Percentiles rank a stretch among this genome's conserved stretches.
These are phyloP conservation scores for Anorthoa munda DNA, from an alignment of 2,888 invertebrate genomes.

Conservation along the genomic window DNA sequence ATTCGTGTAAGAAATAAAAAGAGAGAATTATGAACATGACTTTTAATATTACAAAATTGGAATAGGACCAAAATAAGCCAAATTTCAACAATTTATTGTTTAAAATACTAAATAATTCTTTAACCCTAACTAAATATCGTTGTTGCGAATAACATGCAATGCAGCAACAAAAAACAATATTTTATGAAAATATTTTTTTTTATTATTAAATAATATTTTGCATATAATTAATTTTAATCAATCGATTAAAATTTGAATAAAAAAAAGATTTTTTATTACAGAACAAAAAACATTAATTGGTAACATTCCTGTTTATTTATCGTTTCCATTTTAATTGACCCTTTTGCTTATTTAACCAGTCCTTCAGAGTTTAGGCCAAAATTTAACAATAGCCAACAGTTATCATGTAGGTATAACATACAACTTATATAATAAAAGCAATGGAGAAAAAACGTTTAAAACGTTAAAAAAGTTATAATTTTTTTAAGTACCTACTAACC, in stretches of 20 bases:
- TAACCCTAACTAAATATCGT: background rate
- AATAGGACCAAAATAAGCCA: background rate
- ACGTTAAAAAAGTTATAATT: background rate
- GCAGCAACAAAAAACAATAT: slow-evolving; percentile 1
- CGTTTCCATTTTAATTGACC: background rate
- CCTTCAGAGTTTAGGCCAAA: background rate
- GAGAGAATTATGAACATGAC: background rate
- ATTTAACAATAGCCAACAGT: background rate
- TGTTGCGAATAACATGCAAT: background rate
- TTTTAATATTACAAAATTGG: slow-evolving; percentile 32
- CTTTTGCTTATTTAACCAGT: background rate
- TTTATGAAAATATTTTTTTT: background rate
- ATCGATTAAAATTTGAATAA: slow-evolving; percentile 8
- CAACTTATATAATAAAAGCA: slow-evolving; percentile 7
- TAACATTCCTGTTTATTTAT: slow-evolving; percentile 9
- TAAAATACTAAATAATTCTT: slow-evolving; percentile 1
- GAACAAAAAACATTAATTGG: slow-evolving; percentile 2
- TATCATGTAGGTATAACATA: background rate
- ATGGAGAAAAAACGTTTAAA: background rate
- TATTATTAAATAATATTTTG: too few relatives aligned
- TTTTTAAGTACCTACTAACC: background rate
- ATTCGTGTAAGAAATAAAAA: slow-evolving; percentile 7
- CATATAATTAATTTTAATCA: background rate
- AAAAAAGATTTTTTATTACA: slow-evolving; percentile 55
- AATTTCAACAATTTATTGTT: slow-evolving; percentile 17